A percentile compares a stretch with the other conserved stretches of the same genome.
phyloP scores from a whole-genome alignment of 2,888 invertebrate genomes.

The Andrena trimmerana region DNA sequence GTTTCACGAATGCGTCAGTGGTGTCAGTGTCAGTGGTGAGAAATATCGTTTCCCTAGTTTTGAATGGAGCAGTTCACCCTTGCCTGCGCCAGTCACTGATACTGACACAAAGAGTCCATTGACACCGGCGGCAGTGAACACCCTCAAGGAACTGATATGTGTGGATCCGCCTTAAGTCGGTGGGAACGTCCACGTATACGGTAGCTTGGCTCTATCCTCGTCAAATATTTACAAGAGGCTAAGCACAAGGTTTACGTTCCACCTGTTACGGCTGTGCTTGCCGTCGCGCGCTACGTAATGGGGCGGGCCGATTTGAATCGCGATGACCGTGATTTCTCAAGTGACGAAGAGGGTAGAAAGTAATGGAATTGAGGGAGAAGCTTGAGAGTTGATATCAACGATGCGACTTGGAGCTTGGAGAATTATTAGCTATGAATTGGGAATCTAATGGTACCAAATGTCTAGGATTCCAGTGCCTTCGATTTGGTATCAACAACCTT shows the following conservation, averaged over 20 bases:
- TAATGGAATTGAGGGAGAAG: not conserved
- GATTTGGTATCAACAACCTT: not conserved
- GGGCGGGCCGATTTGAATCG: slow-evolving; percentile 28
- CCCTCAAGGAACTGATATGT: no score
- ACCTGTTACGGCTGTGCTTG: slow-evolving; percentile 64
- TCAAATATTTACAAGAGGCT: slow-evolving; percentile 68
- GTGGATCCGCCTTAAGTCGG: not conserved
- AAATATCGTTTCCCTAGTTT: no score
- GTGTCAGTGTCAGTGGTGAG: no score
- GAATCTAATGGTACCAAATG: not conserved
- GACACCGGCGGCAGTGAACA: no score
- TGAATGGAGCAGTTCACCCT: no score
- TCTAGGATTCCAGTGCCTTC: not conserved
- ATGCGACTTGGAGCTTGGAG: not conserved
- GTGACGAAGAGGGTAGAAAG: not conserved
- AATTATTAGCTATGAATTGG: not conserved
- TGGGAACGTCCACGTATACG: slow-evolving; percentile 28
- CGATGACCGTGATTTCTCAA: not conserved
- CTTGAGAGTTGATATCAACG: not conserved
- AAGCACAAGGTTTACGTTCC: slow-evolving; percentile 69
- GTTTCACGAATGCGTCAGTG: no score
- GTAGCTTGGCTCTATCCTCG: not conserved
- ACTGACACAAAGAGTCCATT: no score
- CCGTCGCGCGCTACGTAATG: not conserved
- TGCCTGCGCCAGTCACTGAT: no score